Evolutionary conservation across 2,797 vertebrate species (phyloP).

Genomic region (Masticophis lateralis): DNA sequence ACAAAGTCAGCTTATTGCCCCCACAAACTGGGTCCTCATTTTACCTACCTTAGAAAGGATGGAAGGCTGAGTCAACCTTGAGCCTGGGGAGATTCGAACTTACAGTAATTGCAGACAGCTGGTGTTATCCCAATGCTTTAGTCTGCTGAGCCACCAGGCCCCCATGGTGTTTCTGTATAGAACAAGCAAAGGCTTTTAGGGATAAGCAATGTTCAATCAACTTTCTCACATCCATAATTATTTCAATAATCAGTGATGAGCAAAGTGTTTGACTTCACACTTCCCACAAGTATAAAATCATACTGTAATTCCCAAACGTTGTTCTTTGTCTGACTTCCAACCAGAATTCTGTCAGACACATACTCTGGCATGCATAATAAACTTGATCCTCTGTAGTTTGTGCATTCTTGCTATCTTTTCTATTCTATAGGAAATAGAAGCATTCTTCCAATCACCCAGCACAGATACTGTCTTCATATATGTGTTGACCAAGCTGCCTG

Average conservation of each 20-base stretch:
- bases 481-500: background rate
- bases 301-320: background rate
- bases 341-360: background rate
- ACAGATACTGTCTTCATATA: background rate
- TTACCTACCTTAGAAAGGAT: too few species aligned
- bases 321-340: background rate
- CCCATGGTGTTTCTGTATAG: background rate
- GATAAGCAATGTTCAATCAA: background rate
- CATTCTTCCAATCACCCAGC: background rate
- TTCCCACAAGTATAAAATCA: background rate
- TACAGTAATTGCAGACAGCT: too few species aligned
- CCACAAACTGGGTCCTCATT: too few species aligned
- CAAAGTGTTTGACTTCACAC: background rate
- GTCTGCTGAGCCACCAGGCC: too few species aligned
- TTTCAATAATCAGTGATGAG: background rate
- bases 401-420: background rate
- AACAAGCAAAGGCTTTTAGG: background rate
- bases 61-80: too few species aligned
- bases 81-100: too few species aligned
- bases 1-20: too few species aligned
- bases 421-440: background rate
- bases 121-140: too few species aligned
- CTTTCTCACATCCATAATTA: background rate
- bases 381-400: background rate
- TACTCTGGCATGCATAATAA: background rate